Percentiles rank a stretch among this genome's conserved stretches.
These are phyloP conservation scores for Bombus fervidus DNA, from an alignment of 1,140 invertebrate species.

Conservation along the genomic window DNA sequence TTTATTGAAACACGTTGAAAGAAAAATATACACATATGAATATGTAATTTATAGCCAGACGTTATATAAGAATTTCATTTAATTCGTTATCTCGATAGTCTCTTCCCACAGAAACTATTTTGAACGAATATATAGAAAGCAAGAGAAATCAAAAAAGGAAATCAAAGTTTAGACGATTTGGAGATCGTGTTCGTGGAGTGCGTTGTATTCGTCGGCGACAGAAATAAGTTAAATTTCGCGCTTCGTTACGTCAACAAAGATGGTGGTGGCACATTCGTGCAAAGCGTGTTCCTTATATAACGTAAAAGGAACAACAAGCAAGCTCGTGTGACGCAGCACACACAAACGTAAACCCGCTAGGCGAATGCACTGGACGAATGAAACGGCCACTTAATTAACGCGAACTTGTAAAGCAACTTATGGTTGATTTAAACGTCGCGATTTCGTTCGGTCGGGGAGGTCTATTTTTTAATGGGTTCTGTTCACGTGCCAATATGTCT, in stretches of 20 bases:
- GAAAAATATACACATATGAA: not conserved
- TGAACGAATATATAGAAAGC: not conserved
- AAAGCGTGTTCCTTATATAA: slow-evolving; percentile 66
- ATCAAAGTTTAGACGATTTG: not conserved
- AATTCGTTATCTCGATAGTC: not conserved
- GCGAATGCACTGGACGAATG: slow-evolving; percentile 10
- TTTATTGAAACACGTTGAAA: not conserved
- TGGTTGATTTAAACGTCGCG: slow-evolving; percentile 3
- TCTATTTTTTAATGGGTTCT: slow-evolving; percentile 49
- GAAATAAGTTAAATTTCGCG: slow-evolving; percentile 41
- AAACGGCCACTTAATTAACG: too few relatives aligned
- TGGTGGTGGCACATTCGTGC: slow-evolving; percentile 55
- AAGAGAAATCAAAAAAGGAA: not conserved
- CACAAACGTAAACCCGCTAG: slow-evolving; percentile 21
- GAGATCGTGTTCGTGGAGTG: too few relatives aligned
- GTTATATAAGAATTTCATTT: not conserved
- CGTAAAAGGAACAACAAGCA: slow-evolving; percentile 58
- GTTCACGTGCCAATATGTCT: slow-evolving; percentile 65
- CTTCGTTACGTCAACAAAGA: slow-evolving; percentile 48
- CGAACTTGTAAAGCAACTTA: not conserved
- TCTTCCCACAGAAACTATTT: not conserved
- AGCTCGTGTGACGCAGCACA: slow-evolving; percentile 20
- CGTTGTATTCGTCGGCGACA: not conserved
- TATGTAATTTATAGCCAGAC: not conserved
- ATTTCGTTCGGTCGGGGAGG: not conserved